Evolutionary conservation across 2,888 invertebrate genomes (phyloP).

Genomic region (Caenorhabditis japonica): DNA sequence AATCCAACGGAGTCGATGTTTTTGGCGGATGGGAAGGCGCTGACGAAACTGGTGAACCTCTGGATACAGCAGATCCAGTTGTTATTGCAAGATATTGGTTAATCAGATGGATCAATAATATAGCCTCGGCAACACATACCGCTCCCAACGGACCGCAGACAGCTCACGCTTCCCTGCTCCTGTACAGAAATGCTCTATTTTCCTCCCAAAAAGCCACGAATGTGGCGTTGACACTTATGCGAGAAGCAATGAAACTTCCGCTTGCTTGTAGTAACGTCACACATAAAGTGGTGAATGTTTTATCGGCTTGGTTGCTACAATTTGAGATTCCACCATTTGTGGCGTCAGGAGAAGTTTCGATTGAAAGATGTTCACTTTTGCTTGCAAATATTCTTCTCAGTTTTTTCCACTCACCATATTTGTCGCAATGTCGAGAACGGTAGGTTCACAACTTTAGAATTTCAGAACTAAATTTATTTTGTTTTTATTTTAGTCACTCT

Average conservation of each 20-base stretch:
- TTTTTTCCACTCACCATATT: conserved; percentile 75
- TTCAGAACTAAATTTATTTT: background rate
- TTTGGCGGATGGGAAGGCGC: conserved; percentile 75
- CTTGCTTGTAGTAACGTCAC: conserved; percentile 74
- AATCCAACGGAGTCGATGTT: conserved; percentile 70
- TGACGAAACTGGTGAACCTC: conserved; percentile 58
- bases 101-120: conserved; percentile 75
- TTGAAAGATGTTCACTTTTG: conserved; percentile 67
- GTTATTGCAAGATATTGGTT: conserved; percentile 75
- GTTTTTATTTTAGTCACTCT: conserved; percentile 40
- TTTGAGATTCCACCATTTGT: conserved; percentile 74
- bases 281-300: conserved; percentile 70
- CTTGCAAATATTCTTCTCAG: conserved; percentile 70
- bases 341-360: conserved; percentile 64
- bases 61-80: conserved; percentile 76
- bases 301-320: conserved; percentile 72
- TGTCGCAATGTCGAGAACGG: conserved; percentile 69
- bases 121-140: conserved; percentile 66
- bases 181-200: conserved; percentile 68
- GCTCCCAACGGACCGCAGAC: conserved; percentile 27
- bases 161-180: conserved; percentile 63
- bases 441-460: background rate
- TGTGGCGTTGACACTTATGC: conserved; percentile 71
- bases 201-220: conserved; percentile 71
- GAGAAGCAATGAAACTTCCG: conserved; percentile 75